These are phyloP conservation scores for Synanthedon myopaeformis DNA, from an alignment of 2,888 invertebrate species.

Conservation along the genomic window DNA sequence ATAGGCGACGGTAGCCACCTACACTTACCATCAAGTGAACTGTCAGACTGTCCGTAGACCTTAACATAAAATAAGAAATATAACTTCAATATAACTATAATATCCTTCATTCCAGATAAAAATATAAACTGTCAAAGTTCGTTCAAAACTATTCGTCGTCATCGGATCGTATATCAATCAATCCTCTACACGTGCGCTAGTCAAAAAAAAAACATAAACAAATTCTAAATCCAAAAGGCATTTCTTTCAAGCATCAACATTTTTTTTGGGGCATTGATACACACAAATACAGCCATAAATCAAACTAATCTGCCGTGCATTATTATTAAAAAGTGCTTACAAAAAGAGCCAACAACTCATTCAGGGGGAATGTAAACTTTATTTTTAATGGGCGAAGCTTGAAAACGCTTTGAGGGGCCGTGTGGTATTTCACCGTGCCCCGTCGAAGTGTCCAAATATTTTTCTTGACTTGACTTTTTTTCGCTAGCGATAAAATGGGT, in stretches of 20 bases:
- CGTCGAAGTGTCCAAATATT: conserved; percentile 1
- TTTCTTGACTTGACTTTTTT: background rate
- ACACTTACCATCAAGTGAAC: too few relatives aligned
- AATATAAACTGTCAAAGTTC: too few relatives aligned
- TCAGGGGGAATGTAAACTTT: background rate
- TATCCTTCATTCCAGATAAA: too few relatives aligned
- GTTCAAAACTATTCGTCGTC: background rate
- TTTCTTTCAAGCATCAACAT: conserved; percentile 12
- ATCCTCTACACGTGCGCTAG: background rate
- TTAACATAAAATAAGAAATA: too few relatives aligned
- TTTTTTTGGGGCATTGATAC: conserved; percentile 10
- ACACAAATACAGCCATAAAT: conserved; percentile 17
- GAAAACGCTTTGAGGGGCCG: background rate
- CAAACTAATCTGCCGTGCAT: conserved; percentile 20
- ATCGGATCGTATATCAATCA: background rate
- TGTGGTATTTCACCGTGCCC: background rate
- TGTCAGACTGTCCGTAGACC: too few relatives aligned
- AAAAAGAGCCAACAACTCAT: background rate
- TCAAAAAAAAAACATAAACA: background rate
- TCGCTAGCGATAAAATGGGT: background rate
- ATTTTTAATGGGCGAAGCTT: background rate
- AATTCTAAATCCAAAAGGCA: conserved; percentile 11
- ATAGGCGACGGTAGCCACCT: too few relatives aligned
- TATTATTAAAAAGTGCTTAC: conserved; percentile 13
- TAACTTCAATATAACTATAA: too few relatives aligned